phyloP scores from a whole-genome alignment of 2,888 invertebrate species.

The Lymantria monacha region DNA sequence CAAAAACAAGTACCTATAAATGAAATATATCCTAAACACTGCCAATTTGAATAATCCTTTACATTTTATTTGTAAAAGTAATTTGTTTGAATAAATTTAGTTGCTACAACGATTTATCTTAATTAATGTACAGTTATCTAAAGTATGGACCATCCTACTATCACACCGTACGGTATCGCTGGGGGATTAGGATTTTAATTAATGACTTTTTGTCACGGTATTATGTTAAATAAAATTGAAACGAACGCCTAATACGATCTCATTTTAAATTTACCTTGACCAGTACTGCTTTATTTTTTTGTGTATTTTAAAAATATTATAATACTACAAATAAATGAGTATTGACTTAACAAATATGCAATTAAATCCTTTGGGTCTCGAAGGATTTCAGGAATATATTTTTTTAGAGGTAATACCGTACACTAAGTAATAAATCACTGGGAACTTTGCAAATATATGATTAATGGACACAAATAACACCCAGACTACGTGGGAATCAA shows the following conservation, averaged over 20 bases:
- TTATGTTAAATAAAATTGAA: slow-evolving; percentile 18
- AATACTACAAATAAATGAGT: too few species aligned
- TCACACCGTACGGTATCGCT: slow-evolving; percentile 23
- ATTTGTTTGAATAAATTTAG: slow-evolving; percentile 55
- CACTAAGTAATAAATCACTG: too few species aligned
- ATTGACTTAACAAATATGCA: too few species aligned
- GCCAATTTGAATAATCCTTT: slow-evolving; percentile 18
- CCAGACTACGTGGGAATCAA: too few species aligned
- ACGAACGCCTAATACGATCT: background rate
- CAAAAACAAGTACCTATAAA: slow-evolving; percentile 2
- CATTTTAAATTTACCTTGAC: background rate
- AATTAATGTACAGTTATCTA: slow-evolving; percentile 47
- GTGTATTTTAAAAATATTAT: too few species aligned
- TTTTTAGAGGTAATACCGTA: too few species aligned
- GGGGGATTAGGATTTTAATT: slow-evolving; percentile 7
- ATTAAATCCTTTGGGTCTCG: too few species aligned
- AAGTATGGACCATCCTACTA: slow-evolving; percentile 16
- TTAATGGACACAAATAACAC: too few species aligned
- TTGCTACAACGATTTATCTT: slow-evolving; percentile 42
- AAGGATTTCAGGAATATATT: too few species aligned
- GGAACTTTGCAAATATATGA: too few species aligned
- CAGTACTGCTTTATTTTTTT: too few species aligned
- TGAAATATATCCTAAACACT: slow-evolving; percentile 3
- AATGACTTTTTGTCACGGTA: slow-evolving; percentile 29
- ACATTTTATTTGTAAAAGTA: slow-evolving; percentile 22